These are phyloP conservation scores for Xiphias gladius DNA, from an alignment of 2,113 vertebrate genomes.

Conservation along the genomic window DNA sequence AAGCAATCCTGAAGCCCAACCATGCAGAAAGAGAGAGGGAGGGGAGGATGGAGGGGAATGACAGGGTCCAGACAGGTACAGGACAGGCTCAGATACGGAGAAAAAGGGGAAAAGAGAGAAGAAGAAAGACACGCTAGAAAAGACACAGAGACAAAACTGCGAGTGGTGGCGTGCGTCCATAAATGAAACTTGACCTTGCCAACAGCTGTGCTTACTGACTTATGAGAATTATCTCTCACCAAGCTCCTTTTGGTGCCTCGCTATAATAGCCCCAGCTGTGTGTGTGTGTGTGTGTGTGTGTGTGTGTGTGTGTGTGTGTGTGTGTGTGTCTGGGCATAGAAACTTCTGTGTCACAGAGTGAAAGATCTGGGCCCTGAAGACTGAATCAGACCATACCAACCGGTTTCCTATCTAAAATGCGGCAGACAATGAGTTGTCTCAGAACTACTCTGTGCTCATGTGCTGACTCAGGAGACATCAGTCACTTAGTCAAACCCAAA, in stretches of 20 bases:
- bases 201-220: slow-evolving; percentile 85
- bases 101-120: neutral
- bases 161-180: slow-evolving; percentile 58
- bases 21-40: slow-evolving; percentile 72
- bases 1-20: slow-evolving; percentile 70
- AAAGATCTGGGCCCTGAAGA: slow-evolving; percentile 53
- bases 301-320: slow-evolving; percentile 11
- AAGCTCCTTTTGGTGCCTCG: slow-evolving; percentile 65
- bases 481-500: neutral
- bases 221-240: slow-evolving; percentile 82
- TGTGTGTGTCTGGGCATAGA: slow-evolving; percentile 28
- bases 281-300: slow-evolving; percentile 45
- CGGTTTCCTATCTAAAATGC: slow-evolving; percentile 50
- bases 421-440: slow-evolving; percentile 1
- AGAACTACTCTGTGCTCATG: slow-evolving; percentile 1
- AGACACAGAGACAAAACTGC: slow-evolving; percentile 50
- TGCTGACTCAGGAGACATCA: neutral
- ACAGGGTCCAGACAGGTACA: slow-evolving; percentile 60
- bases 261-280: slow-evolving; percentile 72
- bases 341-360: slow-evolving; percentile 48
- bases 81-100: slow-evolving; percentile 44
- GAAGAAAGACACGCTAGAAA: slow-evolving; percentile 33
- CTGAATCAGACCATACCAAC: slow-evolving; percentile 66
- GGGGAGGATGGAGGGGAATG: slow-evolving; percentile 17
- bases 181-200: slow-evolving; percentile 84